Conservation (phyloP, 2,888 invertebrate species). For the Nesidiocoris tenuis region DNA sequence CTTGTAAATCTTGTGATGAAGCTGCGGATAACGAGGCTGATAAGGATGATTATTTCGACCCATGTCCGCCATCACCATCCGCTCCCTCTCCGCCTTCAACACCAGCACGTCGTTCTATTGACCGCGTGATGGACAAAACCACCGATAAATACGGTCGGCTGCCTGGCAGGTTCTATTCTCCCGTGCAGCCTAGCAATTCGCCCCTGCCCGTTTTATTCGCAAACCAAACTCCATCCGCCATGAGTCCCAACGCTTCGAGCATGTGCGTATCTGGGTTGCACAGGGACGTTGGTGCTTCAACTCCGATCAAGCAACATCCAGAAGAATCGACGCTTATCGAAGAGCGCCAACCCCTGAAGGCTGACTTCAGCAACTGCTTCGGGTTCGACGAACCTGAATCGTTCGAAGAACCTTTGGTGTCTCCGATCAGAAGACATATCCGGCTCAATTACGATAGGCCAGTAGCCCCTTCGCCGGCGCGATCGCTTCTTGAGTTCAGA, state of each 20-base stretch:
- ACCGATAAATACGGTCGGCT: conserved; percentile 9
- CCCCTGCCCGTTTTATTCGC: conserved; percentile 23
- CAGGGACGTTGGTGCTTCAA: conserved; percentile 37
- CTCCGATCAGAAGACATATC: conserved; percentile 45
- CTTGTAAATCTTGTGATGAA: not conserved
- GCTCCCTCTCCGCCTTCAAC: not conserved
- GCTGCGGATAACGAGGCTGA: not conserved
- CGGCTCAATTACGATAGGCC: not conserved
- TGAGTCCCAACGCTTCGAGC: not conserved
- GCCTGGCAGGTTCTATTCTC: conserved; percentile 6
- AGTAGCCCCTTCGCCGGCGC: conserved; percentile 4
- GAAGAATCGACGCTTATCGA: conserved; percentile 13
- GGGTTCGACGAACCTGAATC: conserved; percentile 47
- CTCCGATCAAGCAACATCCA: conserved; percentile 38
- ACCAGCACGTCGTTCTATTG: not conserved
- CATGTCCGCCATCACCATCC: conserved; percentile 1
- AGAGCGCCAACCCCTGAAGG: not conserved
- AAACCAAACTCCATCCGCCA: not conserved
- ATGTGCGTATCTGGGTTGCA: not conserved
- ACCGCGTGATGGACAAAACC: not conserved
- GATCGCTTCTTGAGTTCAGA: not conserved
- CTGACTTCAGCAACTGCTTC: conserved; percentile 44
- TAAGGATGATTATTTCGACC: conserved; percentile 1
- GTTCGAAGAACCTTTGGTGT: conserved; percentile 47
- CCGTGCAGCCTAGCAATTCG: conserved; percentile 9